Base-by-base conservation (phyloP, 2,888 invertebrate genomes). In the Alsophila aescularia region DNA sequence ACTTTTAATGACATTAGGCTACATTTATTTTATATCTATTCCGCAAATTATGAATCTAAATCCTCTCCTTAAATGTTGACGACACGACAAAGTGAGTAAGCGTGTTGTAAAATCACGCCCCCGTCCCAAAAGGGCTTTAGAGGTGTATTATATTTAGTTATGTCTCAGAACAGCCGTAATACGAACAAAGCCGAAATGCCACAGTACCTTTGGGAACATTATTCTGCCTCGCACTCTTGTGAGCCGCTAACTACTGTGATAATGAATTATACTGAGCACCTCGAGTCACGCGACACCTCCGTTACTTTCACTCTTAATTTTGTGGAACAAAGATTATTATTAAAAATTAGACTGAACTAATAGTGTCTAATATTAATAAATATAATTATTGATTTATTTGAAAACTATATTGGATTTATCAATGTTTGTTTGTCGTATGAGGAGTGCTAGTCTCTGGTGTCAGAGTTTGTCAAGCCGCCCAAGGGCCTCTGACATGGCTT, bases 171-270 rank as follows among this genome's bases (percentile, higher is more conserved):
- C 35, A 36, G 29, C 40, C 45, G 29, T 52, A 52, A 16, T 34
- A 13, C 6, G 31, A 31, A 29, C 24, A 35, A 12, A 24, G 47
- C 12, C n/a, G 49, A 49, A 59, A 56, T 52, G 41, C 49, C 41
- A 59, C 48, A 42, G 55, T 18, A 21, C 61, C 39, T 45, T 37
- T 12, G 56, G 53, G 62, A 50, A 48, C 56, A 58, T 60, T 60
- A 60, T 58, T 52, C 55, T 52, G 51, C 44, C 47, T 51, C 52
- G 43, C 43, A 44, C 50, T 44, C 52, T 50, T 49, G 32, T 47
- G 48, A 48, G 54, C 48, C 52, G 40, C 54, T 58, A 60, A 62
- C 55, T 55, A 52, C 50, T 40, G 37, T 45, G 54, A 49, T 59
- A 59, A 62, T 59, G 59, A 29, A 32, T 24, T 10, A 29, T 29